Percentiles rank a stretch among this genome's conserved stretches.
phyloP scores from a whole-genome alignment of 2,888 invertebrate genomes.

The Apamea epomidion region DNA sequence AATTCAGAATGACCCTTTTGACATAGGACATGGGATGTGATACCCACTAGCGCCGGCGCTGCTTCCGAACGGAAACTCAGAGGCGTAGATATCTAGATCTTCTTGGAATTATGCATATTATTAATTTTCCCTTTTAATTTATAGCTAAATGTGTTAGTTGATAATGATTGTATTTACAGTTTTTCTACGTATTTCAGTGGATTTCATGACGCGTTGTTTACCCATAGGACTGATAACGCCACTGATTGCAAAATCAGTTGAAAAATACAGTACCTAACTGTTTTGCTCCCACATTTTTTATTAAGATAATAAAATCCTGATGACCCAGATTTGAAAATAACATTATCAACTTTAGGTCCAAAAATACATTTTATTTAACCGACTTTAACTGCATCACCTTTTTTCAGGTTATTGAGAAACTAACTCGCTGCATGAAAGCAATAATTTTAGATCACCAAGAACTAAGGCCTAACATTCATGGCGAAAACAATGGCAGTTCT shows the following conservation, averaged over 20 bases:
- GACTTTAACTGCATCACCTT: background rate
- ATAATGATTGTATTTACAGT: background rate
- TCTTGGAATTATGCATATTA: conserved; percentile 52
- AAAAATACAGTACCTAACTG: background rate
- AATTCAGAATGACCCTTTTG: conserved; percentile 55
- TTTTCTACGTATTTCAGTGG: conserved; percentile 39
- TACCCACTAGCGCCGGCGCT: conserved; percentile 60
- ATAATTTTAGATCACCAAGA: conserved; percentile 72
- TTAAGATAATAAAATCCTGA: conserved; percentile 5
- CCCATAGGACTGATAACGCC: conserved; percentile 28
- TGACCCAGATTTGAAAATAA: conserved; percentile 5
- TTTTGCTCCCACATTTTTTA: background rate
- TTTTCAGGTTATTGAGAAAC: conserved; percentile 81
- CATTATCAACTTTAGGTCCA: background rate
- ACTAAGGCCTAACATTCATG: background rate
- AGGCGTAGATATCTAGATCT: conserved; percentile 59
- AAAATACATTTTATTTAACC: conserved; percentile 7
- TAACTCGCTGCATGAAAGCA: conserved; percentile 73
- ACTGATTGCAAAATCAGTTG: conserved; percentile 27
- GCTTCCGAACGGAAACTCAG: conserved; percentile 64
- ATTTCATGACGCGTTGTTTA: conserved; percentile 26
- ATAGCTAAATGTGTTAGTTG: conserved; percentile 28
- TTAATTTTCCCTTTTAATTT: conserved; percentile 47
- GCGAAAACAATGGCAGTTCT: background rate
- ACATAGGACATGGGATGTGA: conserved; percentile 56